Base-by-base conservation (phyloP, 2,797 vertebrate species). In the Loris lydekkerianus region DNA sequence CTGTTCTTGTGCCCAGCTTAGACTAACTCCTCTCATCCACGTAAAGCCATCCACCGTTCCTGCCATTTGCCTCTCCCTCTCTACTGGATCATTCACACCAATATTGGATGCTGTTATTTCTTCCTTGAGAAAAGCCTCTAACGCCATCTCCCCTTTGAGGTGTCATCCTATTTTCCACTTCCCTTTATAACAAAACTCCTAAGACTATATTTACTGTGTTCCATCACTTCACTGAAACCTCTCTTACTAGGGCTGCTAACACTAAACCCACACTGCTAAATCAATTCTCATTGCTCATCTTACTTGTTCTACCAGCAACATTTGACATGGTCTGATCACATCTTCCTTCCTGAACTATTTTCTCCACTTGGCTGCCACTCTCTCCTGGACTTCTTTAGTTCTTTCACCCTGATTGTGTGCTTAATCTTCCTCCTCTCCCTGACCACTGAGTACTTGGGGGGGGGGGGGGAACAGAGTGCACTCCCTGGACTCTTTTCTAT, bases 281-380 rank as follows among this genome's bases (percentile, higher is more conserved):
- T 82, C 40, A 89, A 40, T 76, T 89, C 43, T 93, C 43, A 49
- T 10, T 61, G 34, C 80, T 86, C 72, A 65, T 56, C 78, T 75
- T 23, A 83, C 78, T 91, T 63, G 82, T 73, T 84, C 78, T 63
- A 53, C 53, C 63, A 96, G 77, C 76, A 63, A 80, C 31, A 46
- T 23, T 27, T 78, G 69, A 85, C 34, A 85, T 3, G 10, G 4
- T 73, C 11, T 37, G 81, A 87, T 46, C 34, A 61, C 2, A 21
- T 72, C 93, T 77, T 85, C 46, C 60, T 93, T 89, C 91, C 75
- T 63, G 5, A 84, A 73, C 69, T n/a, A 78, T 58, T 53, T 90
- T 73, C 53, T 63, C 31, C 65, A 63, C 31, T 75, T 23, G 43
- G 70, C 63, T 86, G 89, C 18, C 67, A 69, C 5, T 27, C 7